Evolutionary conservation across 1,140 invertebrate species (phyloP), one percentile per base, ranked within the genome.

Genomic region (Dendroctonus valens): DNA sequence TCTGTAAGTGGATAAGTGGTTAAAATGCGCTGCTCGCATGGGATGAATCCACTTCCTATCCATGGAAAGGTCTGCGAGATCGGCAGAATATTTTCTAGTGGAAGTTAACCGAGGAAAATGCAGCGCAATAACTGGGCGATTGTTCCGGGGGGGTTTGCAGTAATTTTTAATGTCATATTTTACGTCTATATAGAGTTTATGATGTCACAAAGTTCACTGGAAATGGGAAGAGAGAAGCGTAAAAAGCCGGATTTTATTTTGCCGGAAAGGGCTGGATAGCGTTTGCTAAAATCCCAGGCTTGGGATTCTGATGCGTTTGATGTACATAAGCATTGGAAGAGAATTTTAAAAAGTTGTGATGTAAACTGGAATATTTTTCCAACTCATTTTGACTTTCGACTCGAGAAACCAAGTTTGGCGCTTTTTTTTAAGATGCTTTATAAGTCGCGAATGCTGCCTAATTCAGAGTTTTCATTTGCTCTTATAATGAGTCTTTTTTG

Each of bases 101-200:
- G 41, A 41, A 58, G 49, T 15, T 42, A 52, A 7, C 26, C 41
- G 50, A 42, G 41, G 44, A 40, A 41, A 42, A 12, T 7, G 8
- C n/a, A 9, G 7, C 15, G 12, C 41, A 48, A 57, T 65, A 6
- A 37, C 44, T 73, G 69, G 60, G 11, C 65, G 14, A 51, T 48
- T 68, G 63, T 26, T 15, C 39, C 53, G 57, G 59, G 26, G 26
- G 68, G 73, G 74, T 70, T 71, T 70, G 71, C 68, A 73, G 71
- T 76, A 74, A 62, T 75, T 76, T 76, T 76, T 76, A 75, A 75
- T 76, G 75, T 76, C 75, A 75, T 75, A 74, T 76, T 76, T 76
- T 75, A 76, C 73, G 71, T 73, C 71, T 70, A 72, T 70, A 72
- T 71, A 70, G 73, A 63, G 59, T 68, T 68, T 75, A 73, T 74